phyloP scores from a whole-genome alignment of 2,888 invertebrate genomes.

The Aporophyla lueneburgensis region DNA sequence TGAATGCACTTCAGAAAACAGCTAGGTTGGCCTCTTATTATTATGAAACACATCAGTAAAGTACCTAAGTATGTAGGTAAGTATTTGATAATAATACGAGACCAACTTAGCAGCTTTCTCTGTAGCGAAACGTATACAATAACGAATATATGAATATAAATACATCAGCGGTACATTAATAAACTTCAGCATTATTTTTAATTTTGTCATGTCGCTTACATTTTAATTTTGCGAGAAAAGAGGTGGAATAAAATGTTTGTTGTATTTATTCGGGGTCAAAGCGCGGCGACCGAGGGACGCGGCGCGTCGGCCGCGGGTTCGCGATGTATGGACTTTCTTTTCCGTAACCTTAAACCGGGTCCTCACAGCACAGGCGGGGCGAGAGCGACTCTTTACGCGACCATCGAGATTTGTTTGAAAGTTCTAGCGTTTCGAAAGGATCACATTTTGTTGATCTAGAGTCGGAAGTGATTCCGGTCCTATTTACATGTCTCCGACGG shows the following conservation, averaged over 20 bases:
- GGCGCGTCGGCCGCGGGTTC: constrained; percentile 49
- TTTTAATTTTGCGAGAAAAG: constrained; percentile 40
- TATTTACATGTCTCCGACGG: constrained; percentile 49
- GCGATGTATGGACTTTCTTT: constrained; percentile 85
- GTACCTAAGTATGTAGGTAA: neutral
- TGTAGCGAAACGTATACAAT: neutral
- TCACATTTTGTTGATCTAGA: constrained; percentile 48
- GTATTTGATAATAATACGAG: constrained; percentile 14
- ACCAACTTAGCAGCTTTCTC: constrained; percentile 43
- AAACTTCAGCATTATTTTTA: constrained; percentile 23
- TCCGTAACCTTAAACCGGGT: constrained; percentile 80
- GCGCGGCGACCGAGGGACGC: constrained; percentile 80
- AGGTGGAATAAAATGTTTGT: constrained; percentile 28
- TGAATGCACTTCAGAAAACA: no score
- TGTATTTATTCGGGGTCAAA: constrained; percentile 81
- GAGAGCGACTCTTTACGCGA: constrained; percentile 61
- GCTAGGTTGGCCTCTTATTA: no score
- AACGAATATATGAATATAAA: constrained; percentile 40
- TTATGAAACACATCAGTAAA: no score
- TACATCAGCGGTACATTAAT: constrained; percentile 14
- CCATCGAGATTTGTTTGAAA: constrained; percentile 68
- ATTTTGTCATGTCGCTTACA: constrained; percentile 28
- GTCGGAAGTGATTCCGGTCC: constrained; percentile 65
- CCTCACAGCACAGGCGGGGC: constrained; percentile 61
- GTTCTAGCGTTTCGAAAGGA: constrained; percentile 62